Percentiles rank a stretch among this genome's conserved stretches.
phyloP scores from a whole-genome alignment of 2,797 vertebrate genomes.

The Rhinogobio ventralis region DNA sequence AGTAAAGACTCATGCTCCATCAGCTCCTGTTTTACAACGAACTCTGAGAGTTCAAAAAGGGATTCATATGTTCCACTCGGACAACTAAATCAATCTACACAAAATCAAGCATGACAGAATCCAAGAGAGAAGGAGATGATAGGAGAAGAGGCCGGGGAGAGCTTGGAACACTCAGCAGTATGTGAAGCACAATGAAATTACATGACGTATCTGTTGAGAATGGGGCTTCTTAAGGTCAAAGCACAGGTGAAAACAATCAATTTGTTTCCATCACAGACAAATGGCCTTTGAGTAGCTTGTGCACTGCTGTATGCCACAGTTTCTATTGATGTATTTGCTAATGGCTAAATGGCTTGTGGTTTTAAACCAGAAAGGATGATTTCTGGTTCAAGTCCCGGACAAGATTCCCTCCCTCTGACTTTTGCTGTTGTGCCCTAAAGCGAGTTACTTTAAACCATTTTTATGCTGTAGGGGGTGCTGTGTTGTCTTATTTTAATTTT shows the following conservation, averaged over 20 bases:
- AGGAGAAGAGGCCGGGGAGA: neutral
- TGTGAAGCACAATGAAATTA: neutral
- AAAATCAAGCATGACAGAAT: conserved; percentile 28
- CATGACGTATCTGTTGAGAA: conserved; percentile 10
- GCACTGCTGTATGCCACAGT: conserved; percentile 17
- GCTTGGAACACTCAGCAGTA: neutral
- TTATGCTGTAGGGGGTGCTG: conserved; percentile 11
- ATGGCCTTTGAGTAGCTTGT: conserved; percentile 39
- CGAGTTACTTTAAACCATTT: neutral
- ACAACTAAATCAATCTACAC: conserved; percentile 38
- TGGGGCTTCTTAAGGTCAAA: conserved; percentile 35
- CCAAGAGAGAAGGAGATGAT: conserved; percentile 9
- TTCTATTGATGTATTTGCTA: conserved; percentile 46
- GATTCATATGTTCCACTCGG: conserved; percentile 1
- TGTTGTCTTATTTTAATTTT: neutral
- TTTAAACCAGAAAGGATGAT: conserved; percentile 28
- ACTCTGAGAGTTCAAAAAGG: conserved; percentile 18
- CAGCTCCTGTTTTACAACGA: neutral
- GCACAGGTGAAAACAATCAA: conserved; percentile 51
- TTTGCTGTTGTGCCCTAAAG: conserved; percentile 29
- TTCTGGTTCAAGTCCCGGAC: conserved; percentile 40
- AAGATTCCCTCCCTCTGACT: conserved; percentile 24
- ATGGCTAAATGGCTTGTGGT: conserved; percentile 40
- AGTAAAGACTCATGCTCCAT: conserved; percentile 11
- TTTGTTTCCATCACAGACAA: conserved; percentile 46